Conservation (phyloP, 2,888 invertebrate genomes). For the Ectemnius cavifrons region DNA sequence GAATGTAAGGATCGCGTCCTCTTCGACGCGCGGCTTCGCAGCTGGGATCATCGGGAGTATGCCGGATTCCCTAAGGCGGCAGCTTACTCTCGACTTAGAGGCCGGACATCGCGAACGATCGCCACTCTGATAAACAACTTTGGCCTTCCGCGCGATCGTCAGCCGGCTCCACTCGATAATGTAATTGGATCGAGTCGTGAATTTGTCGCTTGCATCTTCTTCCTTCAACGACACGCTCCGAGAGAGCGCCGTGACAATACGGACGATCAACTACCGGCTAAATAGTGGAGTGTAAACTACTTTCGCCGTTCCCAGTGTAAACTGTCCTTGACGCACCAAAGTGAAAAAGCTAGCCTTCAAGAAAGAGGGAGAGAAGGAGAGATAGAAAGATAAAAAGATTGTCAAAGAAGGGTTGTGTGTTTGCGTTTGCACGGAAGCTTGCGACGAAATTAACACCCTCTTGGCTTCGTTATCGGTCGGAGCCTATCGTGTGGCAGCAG, state of each 20-base stretch:
- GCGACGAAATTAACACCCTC: no score
- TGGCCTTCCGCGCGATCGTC: constrained; percentile 4
- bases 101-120: constrained; percentile 18
- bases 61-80: constrained; percentile 19
- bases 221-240: not conserved
- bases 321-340: no score
- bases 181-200: constrained; percentile 22
- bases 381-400: no score
- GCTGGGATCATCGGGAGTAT: not conserved
- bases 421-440: no score
- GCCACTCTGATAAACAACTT: constrained; percentile 25
- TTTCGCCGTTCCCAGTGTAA: constrained; percentile 25
- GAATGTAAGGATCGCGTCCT: constrained; percentile 11
- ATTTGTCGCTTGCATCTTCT: not conserved
- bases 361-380: no score
- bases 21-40: no score
- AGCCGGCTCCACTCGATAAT: constrained; percentile 14
- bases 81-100: constrained; percentile 4
- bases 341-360: no score
- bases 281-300: constrained; percentile 37
- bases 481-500: no score
- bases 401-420: no score
- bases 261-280: constrained; percentile 32
- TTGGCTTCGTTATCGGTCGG: no score
- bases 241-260: constrained; percentile 11